phyloP scores from a whole-genome alignment of 2,888 invertebrate species.

The Parapristionchus giblindavisi region DNA sequence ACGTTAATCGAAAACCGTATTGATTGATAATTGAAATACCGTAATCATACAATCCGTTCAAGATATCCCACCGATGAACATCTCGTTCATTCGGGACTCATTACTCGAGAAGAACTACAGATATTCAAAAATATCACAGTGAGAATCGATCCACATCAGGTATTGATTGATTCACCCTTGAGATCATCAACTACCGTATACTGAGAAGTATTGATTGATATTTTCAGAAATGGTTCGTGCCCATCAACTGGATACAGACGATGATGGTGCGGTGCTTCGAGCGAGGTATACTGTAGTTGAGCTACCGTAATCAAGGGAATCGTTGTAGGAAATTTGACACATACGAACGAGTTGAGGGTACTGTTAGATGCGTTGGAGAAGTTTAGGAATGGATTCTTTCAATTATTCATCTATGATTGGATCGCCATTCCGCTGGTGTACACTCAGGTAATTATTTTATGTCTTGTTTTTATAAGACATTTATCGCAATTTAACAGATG shows the following conservation, averaged over 20 bases:
- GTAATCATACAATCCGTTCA: constrained; percentile 69
- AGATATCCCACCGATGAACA: constrained; percentile 72
- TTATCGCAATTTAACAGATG: not conserved
- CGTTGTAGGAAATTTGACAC: constrained; percentile 50
- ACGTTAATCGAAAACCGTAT: not conserved
- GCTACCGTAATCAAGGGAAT: not conserved
- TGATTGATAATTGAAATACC: not conserved
- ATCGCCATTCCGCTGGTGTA: constrained; percentile 65
- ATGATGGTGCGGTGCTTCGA: constrained; percentile 64
- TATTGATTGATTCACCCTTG: not conserved
- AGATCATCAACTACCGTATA: not conserved
- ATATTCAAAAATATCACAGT: constrained; percentile 70
- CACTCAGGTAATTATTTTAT: constrained; percentile 54
- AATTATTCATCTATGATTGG: constrained; percentile 70
- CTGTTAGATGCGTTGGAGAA: constrained; percentile 68
- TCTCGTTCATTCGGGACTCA: constrained; percentile 71
- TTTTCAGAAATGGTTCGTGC: constrained; percentile 72
- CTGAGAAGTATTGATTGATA: not conserved
- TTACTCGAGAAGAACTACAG: constrained; percentile 70
- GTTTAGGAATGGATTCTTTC: constrained; percentile 71
- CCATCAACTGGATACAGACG: constrained; percentile 72
- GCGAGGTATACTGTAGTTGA: constrained; percentile 37
- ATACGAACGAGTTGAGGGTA: constrained; percentile 63
- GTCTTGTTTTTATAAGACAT: not conserved
- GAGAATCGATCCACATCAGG: constrained; percentile 63